Evolutionary conservation across 2,113 vertebrate genomes (phyloP), one percentile per base, ranked within the genome.

Genomic region (Neogale vison): DNA sequence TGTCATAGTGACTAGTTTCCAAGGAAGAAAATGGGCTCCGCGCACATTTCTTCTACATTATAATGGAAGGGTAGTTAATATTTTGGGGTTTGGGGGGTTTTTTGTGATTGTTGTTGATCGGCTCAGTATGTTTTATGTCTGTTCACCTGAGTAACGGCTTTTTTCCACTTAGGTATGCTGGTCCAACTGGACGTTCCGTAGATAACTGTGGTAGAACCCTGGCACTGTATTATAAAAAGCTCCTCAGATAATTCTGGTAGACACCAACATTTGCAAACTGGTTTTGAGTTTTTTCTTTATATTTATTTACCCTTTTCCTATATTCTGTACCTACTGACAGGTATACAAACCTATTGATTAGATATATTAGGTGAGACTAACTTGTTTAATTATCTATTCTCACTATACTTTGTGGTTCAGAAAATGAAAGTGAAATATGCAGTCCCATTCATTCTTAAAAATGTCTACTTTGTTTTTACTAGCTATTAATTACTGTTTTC

Each of bases 321-420:
- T 8, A 26, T 90, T 90, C 34, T 31, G 52, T 63, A 90, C 31
- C 61, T 61, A 2, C 42, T 59, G 21, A 31, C 71, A 61, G 20
- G 23, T 91, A 29, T 57, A 55, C n/a, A 42, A 63, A 63, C n/a
- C 55, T 90, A 2, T 34, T 65, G 34, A 74, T 61, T 52, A 34
- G 31, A 17, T 97, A 1, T 59, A 42, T 81, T 52, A 42, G n/a
- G 45, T 65, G 50, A 77, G 7, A 69, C 29, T 65, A 47, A 26
- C 57, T 97, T 89, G 21, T 86, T 95, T 95, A 67, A 94, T 85
- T 84, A 34, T 52, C 34, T 77, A 36, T 80, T 93, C 63, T 83
- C 34, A n/a, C 34, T 83, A 52, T 50, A 23, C 31, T 83, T 47
- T 88, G 12, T 31, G 85, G 17, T 52, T 88, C n/a, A 72, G 29